Conservation (phyloP, 1,140 invertebrate species). For the Asobara japonica region DNA sequence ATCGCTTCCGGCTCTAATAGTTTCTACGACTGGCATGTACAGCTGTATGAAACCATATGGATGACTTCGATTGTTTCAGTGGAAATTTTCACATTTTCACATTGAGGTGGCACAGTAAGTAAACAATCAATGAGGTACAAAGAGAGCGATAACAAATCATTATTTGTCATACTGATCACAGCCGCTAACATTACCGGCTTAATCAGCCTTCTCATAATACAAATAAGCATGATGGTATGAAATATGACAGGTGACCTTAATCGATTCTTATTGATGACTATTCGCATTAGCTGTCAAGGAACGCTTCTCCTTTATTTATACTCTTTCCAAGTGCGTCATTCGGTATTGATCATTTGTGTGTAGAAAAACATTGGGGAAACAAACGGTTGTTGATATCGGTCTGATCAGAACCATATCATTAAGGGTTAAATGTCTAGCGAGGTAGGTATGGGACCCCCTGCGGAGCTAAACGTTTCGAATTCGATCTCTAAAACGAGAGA, state of each 20-base stretch:
- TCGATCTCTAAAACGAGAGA: too few relatives aligned
- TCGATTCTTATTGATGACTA: not conserved
- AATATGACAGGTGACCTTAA: not conserved
- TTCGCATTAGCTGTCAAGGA: not conserved
- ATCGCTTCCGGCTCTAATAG: conserved; percentile 61
- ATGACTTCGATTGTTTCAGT: conserved; percentile 22
- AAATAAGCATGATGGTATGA: not conserved
- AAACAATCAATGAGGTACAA: not conserved
- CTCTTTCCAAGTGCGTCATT: not conserved
- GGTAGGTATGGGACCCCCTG: too few relatives aligned
- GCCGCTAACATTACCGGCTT: not conserved
- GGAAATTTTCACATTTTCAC: not conserved
- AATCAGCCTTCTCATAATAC: not conserved
- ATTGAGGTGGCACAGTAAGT: not conserved
- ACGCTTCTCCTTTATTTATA: not conserved
- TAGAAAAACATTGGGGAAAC: not conserved
- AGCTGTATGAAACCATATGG: conserved; percentile 12
- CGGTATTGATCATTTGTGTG: not conserved
- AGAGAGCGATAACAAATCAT: not conserved
- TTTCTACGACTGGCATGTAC: conserved; percentile 59
- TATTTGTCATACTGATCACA: not conserved
- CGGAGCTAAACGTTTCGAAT: too few relatives aligned
- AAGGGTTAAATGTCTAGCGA: too few relatives aligned
- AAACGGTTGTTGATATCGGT: too few relatives aligned
- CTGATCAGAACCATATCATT: too few relatives aligned